Percentiles rank a stretch among this genome's conserved stretches.
Conservation (phyloP, 1,140 invertebrate genomes). For the Sarcophaga bullata region DNA sequence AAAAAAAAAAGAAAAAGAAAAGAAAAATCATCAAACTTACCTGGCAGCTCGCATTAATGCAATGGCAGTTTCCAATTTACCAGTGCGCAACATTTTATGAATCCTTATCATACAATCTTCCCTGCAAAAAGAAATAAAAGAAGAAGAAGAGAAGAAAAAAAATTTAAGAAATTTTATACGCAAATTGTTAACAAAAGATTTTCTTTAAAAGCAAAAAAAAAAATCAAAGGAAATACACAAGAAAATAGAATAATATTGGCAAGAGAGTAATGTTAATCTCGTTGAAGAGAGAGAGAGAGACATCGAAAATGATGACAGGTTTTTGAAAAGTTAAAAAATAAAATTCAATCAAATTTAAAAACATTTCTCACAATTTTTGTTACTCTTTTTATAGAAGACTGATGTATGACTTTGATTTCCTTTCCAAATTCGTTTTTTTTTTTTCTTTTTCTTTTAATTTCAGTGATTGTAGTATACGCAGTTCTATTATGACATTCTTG, state of each 20-base stretch:
- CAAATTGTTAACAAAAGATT: conserved; percentile 20
- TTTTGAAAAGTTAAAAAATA: background rate
- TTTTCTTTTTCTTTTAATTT: too few relatives aligned
- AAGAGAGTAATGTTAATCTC: background rate
- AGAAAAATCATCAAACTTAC: conserved; percentile 67
- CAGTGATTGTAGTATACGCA: too few relatives aligned
- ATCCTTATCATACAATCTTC: conserved; percentile 87
- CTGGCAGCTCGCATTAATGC: conserved; percentile 85
- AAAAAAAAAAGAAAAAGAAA: background rate
- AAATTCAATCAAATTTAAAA: conserved; percentile 20
- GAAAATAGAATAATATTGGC: background rate
- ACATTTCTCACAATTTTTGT: too few relatives aligned
- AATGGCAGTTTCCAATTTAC: conserved; percentile 79
- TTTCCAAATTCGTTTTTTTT: too few relatives aligned
- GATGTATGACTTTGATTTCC: too few relatives aligned
- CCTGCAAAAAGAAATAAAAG: too few relatives aligned
- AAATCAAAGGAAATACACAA: background rate
- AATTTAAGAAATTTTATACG: conserved; percentile 7
- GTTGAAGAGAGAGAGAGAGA: background rate
- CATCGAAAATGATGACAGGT: background rate
- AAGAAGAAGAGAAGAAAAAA: conserved; percentile 53
- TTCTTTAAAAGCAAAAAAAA: background rate
- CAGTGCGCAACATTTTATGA: conserved; percentile 78
- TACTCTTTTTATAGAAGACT: too few relatives aligned
- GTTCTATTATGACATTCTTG: too few relatives aligned